Percentiles rank a stretch among this genome's conserved stretches.
These are phyloP conservation scores for Drosophila tanythrix DNA, from an alignment of 2,888 invertebrate genomes.

Conservation along the genomic window DNA sequence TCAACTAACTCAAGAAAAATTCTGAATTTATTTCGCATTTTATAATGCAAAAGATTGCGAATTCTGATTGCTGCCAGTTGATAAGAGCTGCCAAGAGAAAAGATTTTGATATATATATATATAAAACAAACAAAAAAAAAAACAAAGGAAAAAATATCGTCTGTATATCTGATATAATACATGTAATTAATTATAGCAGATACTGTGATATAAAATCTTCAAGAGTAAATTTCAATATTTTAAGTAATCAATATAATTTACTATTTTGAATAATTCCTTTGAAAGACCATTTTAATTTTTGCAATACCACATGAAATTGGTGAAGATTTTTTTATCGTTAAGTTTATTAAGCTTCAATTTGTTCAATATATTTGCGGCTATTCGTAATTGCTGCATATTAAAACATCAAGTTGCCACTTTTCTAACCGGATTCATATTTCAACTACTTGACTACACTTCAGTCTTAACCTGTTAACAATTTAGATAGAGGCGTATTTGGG, in stretches of 20 bases:
- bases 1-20: background rate
- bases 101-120: background rate
- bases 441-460: slow-evolving; percentile 15
- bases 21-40: slow-evolving; percentile 17
- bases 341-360: background rate
- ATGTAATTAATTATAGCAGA: background rate
- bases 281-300: background rate
- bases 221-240: background rate
- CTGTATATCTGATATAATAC: background rate
- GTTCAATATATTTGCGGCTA: background rate
- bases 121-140: background rate
- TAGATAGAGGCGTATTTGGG: background rate
- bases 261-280: background rate
- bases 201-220: background rate
- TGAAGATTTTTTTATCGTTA: background rate
- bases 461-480: slow-evolving; percentile 27
- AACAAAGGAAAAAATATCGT: background rate
- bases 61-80: slow-evolving; percentile 8
- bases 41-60: slow-evolving; percentile 11
- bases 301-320: background rate
- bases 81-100: background rate
- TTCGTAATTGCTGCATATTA: background rate
- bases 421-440: background rate
- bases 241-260: background rate
- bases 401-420: slow-evolving; percentile 1